Evolutionary conservation across 2,797 vertebrate species (phyloP), one percentile per base, ranked within the genome.

Genomic region (Arrhamphus sclerolepis): DNA sequence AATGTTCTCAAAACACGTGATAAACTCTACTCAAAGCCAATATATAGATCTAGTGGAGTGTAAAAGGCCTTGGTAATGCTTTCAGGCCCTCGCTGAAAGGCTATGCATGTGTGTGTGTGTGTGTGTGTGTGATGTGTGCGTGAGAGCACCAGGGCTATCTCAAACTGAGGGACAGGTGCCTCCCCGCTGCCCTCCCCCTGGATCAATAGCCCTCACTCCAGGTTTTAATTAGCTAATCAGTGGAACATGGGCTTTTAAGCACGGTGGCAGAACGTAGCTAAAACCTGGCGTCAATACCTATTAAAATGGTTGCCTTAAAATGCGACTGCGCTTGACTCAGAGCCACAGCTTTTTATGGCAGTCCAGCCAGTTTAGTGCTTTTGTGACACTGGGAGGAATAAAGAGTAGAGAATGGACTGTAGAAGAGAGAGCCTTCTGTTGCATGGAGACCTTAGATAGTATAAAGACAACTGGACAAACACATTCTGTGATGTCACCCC

Each of bases 171-270:
- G 78, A 80, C 75, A 82, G 72, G 82, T 77, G 82, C 69, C 59
- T 82, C 66, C 71, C 51, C 10, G 60, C 48, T 46, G 67, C 51
- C 70, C 76, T 61, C 73, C 71, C 74, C 48, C 49, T 31, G 41
- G 69, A 88, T 93, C 90, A 16, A 92, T 92, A 68, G 77, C 76
- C 70, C 69, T 82, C 54, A 42, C 87, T 91, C 75, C 59, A 66
- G 75, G 86, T 87, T 91, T 92, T 93, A 91, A 93, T 90, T 89
- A 90, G 91, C 88, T 91, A 88, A 93, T 92, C 89, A 93, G 86
- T 84, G 68, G 68, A 89, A 91, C 90, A 89, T 80, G 83, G 80
- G 88, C 89, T 89, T 90, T 91, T 89, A 89, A 89, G 78, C 72
- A 61, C 46, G 79, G 73, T 58, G 81, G 77, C 75, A 87, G 80